Conservation (phyloP, 2,113 vertebrate species). For the Parus major region DNA sequence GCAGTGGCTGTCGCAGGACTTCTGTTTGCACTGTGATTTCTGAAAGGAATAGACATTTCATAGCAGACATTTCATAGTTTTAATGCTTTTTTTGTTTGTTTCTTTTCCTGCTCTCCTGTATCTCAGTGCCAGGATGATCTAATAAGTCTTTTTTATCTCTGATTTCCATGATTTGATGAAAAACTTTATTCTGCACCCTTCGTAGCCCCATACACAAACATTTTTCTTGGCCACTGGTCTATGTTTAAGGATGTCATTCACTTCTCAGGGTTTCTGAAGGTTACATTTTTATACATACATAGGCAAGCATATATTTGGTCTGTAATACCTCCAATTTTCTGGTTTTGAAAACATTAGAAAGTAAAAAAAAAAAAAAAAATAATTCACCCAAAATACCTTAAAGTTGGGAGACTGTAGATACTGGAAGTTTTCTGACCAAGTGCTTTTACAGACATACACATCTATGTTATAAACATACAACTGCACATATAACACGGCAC, state of each 20-base stretch:
- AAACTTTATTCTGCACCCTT: conserved; percentile 32
- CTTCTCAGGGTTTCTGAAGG: background rate
- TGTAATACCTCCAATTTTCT: background rate
- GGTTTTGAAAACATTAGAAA: background rate
- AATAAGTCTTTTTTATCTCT: background rate
- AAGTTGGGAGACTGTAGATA: background rate
- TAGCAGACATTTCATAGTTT: background rate
- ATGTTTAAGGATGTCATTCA: conserved; percentile 31
- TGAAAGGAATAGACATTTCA: background rate
- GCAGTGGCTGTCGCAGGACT: background rate
- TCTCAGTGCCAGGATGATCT: background rate
- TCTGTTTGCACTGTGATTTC: background rate
- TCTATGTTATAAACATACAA: background rate
- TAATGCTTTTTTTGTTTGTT: background rate
- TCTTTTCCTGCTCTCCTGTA: background rate
- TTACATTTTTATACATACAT: background rate
- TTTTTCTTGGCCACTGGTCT: conserved; percentile 2
- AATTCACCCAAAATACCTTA: background rate
- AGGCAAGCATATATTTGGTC: background rate
- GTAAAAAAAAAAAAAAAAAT: background rate
- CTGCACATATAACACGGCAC: background rate
- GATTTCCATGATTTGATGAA: conserved; percentile 26
- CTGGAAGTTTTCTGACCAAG: background rate
- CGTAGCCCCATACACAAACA: conserved; percentile 13
- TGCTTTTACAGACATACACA: background rate